Evolutionary conservation across 1,140 invertebrate genomes (phyloP), one percentile per base, ranked within the genome.

Genomic region (Pinna nobilis): DNA sequence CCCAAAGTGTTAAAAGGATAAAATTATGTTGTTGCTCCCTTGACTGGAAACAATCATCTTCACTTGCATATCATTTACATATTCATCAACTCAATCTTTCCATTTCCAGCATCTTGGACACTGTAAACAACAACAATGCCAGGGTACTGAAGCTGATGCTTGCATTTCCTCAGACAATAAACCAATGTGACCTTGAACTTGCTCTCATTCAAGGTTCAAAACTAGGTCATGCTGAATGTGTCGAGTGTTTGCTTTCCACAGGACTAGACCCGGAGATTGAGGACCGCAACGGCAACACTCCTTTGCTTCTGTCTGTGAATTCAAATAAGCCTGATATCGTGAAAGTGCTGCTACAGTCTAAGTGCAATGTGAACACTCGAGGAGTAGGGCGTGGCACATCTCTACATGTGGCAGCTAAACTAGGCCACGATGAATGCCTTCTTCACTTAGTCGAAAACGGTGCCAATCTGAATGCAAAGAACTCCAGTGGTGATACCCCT

Each of bases 401-500:
- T 2, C 51, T 86, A 13, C 86, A 87, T 70, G 57, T 84, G 9
- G 84, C 86, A 11, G 83, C 83, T 6, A 78, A 75, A 61, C 47
- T 55, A 28, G 80, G 81, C 4, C 49, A 69, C 18, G 78, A 79
- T 18, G 74, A 83, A 7, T 85, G 83, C 44, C 44, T 85, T n/a
- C 50, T 72, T 23, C 37, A 65, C 13, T 69, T 88, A 11, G 37
- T 86, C 20, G 41, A 76, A 25, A 68, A 67, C 30, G 79, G 79
- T n/a, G 82, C 80, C 11, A 71, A 84, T 49, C 18, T 83, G 11
- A 77, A 84, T 44, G 61, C 33, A 11, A 32, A 53, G 25, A 84
- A 87, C 64, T 79, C 76, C 4, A 75, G 37, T 9, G 79, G 82
- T 1, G 77, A 78, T 70, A 88, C 86, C 3, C 82, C 85, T n/a